These are phyloP conservation scores for Limnothrissa miodon DNA, from an alignment of 2,113 vertebrate species.

Conservation along the genomic window DNA sequence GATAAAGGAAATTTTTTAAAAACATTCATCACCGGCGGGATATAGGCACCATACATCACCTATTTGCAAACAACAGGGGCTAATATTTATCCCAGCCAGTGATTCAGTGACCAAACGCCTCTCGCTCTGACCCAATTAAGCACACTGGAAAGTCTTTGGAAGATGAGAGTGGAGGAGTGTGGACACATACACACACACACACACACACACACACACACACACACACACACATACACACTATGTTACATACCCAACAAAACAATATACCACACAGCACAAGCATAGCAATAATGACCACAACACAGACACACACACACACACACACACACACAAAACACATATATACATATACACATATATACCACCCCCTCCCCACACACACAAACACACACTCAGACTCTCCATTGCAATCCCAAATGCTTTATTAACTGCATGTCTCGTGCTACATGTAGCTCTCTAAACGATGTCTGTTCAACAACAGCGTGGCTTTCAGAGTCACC, in stretches of 20 bases:
- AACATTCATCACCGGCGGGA: slow-evolving; percentile 90
- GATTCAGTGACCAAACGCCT: slow-evolving; percentile 67
- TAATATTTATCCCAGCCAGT: slow-evolving; percentile 83
- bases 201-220: slow-evolving; percentile 20
- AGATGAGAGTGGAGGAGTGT: slow-evolving; percentile 21
- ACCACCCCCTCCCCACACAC: too few relatives aligned
- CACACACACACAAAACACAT: not conserved
- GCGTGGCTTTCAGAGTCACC: not conserved
- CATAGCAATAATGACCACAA: not conserved
- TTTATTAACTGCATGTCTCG: slow-evolving; percentile 36
- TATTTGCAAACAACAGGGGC: slow-evolving; percentile 80
- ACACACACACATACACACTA: slow-evolving; percentile 5
- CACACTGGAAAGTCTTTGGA: slow-evolving; percentile 59
- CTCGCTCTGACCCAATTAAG: slow-evolving; percentile 67
- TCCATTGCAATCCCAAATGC: not conserved
- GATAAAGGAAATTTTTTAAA: slow-evolving; percentile 99
- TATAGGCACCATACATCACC: slow-evolving; percentile 93
- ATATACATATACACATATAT: not conserved
- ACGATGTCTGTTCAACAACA: not conserved
- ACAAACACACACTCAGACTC: not conserved
- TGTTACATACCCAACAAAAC: slow-evolving; percentile 23
- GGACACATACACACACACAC: not conserved
- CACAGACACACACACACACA: not conserved
- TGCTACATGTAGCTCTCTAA: slow-evolving; percentile 16
- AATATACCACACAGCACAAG: slow-evolving; percentile 3